Evolutionary conservation across 2,797 vertebrate species (phyloP).

Genomic region (Sebastes itinus): DNA sequence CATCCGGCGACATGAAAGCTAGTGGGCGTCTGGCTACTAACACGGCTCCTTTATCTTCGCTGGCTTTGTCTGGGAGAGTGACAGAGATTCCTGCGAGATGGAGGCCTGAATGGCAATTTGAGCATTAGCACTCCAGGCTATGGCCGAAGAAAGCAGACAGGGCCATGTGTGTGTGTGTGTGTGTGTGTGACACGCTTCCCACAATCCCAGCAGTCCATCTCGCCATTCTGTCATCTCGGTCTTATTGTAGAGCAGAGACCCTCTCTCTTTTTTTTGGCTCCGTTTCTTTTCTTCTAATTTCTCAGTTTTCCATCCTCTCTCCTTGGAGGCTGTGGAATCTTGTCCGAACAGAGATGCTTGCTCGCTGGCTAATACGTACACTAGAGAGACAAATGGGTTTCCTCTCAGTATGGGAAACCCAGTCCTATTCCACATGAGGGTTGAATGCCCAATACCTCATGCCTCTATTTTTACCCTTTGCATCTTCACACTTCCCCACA

Average conservation of each 20-base stretch:
- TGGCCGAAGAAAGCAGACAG: constrained; percentile 2
- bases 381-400: constrained; percentile 57
- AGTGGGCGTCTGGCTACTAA: constrained; percentile 55
- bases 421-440: constrained; percentile 50
- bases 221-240: constrained; percentile 21
- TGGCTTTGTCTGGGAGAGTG: constrained; percentile 63
- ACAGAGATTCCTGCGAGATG: constrained; percentile 56
- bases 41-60: constrained; percentile 60
- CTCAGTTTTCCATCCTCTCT: constrained; percentile 12
- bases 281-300: constrained; percentile 5
- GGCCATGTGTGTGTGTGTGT: background rate
- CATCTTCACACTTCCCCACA: constrained; percentile 32
- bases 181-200: background rate
- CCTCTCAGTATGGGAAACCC: constrained; percentile 44
- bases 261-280: constrained; percentile 7
- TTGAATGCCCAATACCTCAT: constrained; percentile 38
- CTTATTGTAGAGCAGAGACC: constrained; percentile 27
- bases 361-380: constrained; percentile 21
- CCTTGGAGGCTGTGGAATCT: constrained; percentile 36
- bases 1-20: constrained; percentile 59
- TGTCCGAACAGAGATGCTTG: constrained; percentile 49
- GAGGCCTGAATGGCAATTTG: constrained; percentile 44
- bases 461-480: constrained; percentile 65
- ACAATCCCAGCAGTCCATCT: constrained; percentile 19
- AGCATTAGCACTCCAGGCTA: constrained; percentile 39